Base-by-base conservation (phyloP, 2,888 invertebrate genomes). In the Carcina quercana region DNA sequence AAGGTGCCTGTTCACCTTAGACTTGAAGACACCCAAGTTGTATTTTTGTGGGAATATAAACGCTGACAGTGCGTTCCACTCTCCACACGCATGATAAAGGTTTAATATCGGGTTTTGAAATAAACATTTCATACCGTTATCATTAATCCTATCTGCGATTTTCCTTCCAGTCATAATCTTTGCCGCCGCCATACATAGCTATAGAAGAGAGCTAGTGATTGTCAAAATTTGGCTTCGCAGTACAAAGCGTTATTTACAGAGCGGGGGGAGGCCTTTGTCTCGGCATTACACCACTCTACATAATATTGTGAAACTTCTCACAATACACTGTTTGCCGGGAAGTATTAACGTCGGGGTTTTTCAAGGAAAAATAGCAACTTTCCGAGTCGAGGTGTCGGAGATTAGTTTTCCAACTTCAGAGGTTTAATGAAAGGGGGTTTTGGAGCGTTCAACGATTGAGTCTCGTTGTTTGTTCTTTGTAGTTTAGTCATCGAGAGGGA, bases 211-310 rank as follows among this genome's bases (percentile, higher is more conserved):
- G 83, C 82, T 71, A 82, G 82, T 83, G 82, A 83, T 83, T 84
- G 84, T 83, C 83, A 85, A 85, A 85, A 85, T 85, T 85, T 85
- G 84, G 84, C 84, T 84, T 85, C 74, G 65, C 66, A 75, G 84
- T 82, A 84, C 83, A 85, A 84, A 84, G 84, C 84, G 71, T 65
- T 84, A 83, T 85, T 85, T 85, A 80, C 82, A 66, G 59, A 82
- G 75, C 57, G 64, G 67, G 66, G n/a, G 31, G 68, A 62, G 74
- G 61, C 59, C 82, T 85, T 82, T 83, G 83, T 83, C 74, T 57
- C 68, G 66, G 76, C 63, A 82, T 82, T 82, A 83, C 79, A 75
- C 73, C 80, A 76, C 79, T 82, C 80, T 68, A 79, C 79, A 83
- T 80, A 78, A 83, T 83, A 83, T 83, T 82, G 82, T 83, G 80